Evolutionary conservation across 2,113 vertebrate species (phyloP).

Genomic region (Saguinus midas): DNA sequence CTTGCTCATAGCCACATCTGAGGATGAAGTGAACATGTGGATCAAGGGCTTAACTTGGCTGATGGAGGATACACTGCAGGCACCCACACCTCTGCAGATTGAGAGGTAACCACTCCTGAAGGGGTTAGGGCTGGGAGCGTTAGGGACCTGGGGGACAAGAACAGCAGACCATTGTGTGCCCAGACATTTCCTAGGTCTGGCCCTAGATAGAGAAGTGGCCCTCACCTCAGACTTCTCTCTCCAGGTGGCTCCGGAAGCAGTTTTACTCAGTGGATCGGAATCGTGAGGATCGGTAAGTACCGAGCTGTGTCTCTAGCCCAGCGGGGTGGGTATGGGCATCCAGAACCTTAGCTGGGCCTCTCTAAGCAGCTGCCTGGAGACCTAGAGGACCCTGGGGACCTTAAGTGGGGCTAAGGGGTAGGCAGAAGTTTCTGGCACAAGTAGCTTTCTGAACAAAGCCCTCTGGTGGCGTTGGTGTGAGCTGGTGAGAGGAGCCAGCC

Average conservation of each 20-base stretch:
- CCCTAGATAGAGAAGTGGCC: background rate
- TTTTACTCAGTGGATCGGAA: constrained; percentile 96
- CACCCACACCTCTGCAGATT: constrained; percentile 95
- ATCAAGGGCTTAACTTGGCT: constrained; percentile 97
- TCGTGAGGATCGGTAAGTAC: constrained; percentile 93
- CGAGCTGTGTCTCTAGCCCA: background rate
- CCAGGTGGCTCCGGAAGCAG: constrained; percentile 98
- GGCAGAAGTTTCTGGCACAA: background rate
- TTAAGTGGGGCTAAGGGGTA: background rate
- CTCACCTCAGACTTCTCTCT: background rate
- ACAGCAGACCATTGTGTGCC: background rate
- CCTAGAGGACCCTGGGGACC: background rate
- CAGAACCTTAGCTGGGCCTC: background rate
- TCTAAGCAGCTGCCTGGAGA: background rate
- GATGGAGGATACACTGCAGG: constrained; percentile 91
- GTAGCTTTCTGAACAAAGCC: background rate
- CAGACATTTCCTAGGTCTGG: background rate
- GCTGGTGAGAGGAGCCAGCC: background rate
- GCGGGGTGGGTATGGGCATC: background rate
- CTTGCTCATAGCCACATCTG: constrained; percentile 89
- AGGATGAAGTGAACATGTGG: constrained; percentile 99
- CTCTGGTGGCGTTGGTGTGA: background rate
- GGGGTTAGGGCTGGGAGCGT: background rate
- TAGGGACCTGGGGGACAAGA: background rate
- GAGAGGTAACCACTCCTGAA: constrained; percentile 86